Base-by-base conservation (phyloP, 2,888 invertebrate species). In the Hirudinaria manillensis region DNA sequence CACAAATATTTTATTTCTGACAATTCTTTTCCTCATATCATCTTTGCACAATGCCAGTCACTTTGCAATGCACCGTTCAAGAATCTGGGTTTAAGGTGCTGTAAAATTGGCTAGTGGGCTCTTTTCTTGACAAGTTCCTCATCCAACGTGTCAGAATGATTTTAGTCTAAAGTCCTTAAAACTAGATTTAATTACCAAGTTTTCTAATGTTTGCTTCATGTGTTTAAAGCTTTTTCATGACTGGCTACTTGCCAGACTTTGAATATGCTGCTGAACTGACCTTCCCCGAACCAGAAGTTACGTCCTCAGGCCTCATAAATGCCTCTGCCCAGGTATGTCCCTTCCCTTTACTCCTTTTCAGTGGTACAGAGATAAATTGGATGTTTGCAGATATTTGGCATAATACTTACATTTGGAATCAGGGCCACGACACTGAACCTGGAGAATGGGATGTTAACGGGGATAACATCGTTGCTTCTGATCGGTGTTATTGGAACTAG, bases 251-350 rank as follows among this genome's bases (percentile, higher is more conserved):
- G 74, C 96, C 98, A 0, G 98, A 98, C 1, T 99, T 98, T 87
- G 98, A 98, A 86, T 92, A 98, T 82, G 98, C 94, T 1, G 94
- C 97, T 0, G 98, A 98, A 86, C 87, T 99, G 66, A 99, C 98
- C 0, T 98, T 93, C 83, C 98, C 98, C 0, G 94, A 95, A 84
- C 93, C 97, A 0, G 98, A 99, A 87, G 97, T 97, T 24, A 97
- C 97, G 0, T 93, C 96, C 0, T 93, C 96, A 0, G 98, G 98
- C 2, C 87, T 99, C 65, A 88, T 99, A 67, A 99, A 99, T 85
- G 95, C 94, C n/a, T 91, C 88, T 6, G 89, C 89, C 65, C 88
- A 88, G 84, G 87, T 88, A 75, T 10, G 3, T n/a, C n/a, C n/a
- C n/a, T n/a, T n/a, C n/a, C 24, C 6, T 36, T 36, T 71, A 10